A percentile compares a stretch with the other conserved stretches of the same genome.
phyloP scores from a whole-genome alignment of 2,888 invertebrate species.

The Allygus modestus region DNA sequence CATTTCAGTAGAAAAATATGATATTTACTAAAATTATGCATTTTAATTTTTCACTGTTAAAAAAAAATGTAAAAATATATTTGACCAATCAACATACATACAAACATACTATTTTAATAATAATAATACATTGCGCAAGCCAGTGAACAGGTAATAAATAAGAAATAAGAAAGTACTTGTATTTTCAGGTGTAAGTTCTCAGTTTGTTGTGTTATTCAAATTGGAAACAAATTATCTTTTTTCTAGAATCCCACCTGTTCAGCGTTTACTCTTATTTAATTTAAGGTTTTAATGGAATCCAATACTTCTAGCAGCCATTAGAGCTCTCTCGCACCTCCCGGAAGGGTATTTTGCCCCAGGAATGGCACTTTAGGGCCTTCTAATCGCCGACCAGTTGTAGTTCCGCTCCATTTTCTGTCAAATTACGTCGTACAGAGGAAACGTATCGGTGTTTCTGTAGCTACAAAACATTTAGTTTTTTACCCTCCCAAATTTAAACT shows the following conservation, averaged over 20 bases:
- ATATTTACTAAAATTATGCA: too few relatives aligned
- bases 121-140: too few relatives aligned
- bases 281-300: background rate
- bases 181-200: too few relatives aligned
- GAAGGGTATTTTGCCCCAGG: background rate
- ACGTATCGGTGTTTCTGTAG: background rate
- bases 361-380: background rate
- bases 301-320: constrained; percentile 8
- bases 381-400: background rate
- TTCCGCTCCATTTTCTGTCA: constrained; percentile 8
- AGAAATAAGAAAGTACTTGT: too few relatives aligned
- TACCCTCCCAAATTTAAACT: background rate
- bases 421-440: background rate
- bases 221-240: background rate
- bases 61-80: too few relatives aligned
- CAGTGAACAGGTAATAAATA: too few relatives aligned
- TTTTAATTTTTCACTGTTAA: too few relatives aligned
- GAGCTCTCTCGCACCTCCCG: background rate
- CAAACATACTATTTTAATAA: too few relatives aligned
- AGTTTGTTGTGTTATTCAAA: background rate
- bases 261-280: background rate
- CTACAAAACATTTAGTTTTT: background rate
- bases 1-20: too few relatives aligned
- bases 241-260: too few relatives aligned
- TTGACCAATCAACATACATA: too few relatives aligned